Conservation (phyloP, 1,140 invertebrate species). For the Diuraphis noxia region DNA sequence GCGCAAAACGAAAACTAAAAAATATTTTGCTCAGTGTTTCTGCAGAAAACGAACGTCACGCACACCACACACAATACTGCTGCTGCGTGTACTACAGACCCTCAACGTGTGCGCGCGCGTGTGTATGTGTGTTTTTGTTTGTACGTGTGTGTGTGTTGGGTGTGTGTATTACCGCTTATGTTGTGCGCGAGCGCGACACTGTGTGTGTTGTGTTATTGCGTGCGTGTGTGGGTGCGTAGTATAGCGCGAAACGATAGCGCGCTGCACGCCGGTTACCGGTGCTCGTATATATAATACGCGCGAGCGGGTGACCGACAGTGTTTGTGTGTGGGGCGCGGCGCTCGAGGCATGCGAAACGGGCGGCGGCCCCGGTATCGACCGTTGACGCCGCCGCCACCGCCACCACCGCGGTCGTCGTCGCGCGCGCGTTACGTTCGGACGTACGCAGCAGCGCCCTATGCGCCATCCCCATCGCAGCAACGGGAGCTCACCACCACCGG, state of each 20-base stretch:
- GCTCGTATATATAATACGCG: neutral
- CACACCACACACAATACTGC: conserved; percentile 23
- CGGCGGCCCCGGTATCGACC: conserved; percentile 38
- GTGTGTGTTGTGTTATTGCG: neutral
- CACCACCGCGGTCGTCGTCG: neutral
- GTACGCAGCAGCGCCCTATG: neutral
- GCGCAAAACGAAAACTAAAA: neutral
- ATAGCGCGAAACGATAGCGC: conserved; percentile 7
- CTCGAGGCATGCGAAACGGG: conserved; percentile 30
- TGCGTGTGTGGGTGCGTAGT: neutral
- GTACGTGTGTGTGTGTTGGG: neutral
- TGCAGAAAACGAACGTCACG: neutral
- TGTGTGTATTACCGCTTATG: neutral
- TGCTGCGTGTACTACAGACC: neutral
- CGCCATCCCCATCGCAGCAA: neutral
- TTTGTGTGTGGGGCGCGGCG: conserved; percentile 27
- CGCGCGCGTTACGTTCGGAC: neutral
- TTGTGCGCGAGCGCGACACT: neutral
- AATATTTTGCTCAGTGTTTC: neutral
- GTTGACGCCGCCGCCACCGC: neutral
- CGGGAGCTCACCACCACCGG: neutral
- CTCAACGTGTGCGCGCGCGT: neutral
- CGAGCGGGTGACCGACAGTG: neutral
- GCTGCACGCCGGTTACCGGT: conserved; percentile 49
- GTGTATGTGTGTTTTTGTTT: neutral